A percentile compares a stretch with the other conserved stretches of the same genome.
These are phyloP conservation scores for Ectobius pallidus DNA, from an alignment of 2,888 invertebrate species.

Conservation along the genomic window DNA sequence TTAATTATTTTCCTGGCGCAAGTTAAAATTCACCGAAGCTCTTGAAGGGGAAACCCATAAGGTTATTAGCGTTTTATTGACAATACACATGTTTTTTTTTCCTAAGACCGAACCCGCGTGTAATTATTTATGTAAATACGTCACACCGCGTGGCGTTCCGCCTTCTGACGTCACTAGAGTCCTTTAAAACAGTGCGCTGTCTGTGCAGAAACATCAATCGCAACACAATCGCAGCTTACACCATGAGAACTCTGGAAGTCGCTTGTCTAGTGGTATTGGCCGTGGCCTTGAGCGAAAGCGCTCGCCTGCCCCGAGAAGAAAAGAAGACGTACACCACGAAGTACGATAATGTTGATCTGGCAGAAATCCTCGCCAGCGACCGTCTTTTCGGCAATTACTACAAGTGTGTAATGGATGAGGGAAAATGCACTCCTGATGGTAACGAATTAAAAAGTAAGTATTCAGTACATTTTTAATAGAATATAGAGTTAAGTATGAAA, in stretches of 20 bases:
- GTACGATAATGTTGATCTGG: slow-evolving; percentile 74
- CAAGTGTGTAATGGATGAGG: slow-evolving; percentile 71
- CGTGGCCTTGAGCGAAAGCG: slow-evolving; percentile 23
- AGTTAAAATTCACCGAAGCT: too few species aligned
- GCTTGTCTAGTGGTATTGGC: neutral
- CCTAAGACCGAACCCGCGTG: too few species aligned
- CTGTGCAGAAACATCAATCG: neutral
- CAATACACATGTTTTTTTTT: too few species aligned
- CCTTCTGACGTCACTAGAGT: too few species aligned
- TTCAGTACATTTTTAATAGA: too few species aligned
- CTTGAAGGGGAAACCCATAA: too few species aligned
- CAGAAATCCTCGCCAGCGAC: slow-evolving; percentile 70
- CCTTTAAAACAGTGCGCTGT: neutral
- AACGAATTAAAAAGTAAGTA: slow-evolving; percentile 45
- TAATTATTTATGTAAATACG: too few species aligned
- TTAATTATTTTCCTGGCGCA: too few species aligned
- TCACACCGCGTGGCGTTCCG: too few species aligned
- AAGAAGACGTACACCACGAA: slow-evolving; percentile 56
- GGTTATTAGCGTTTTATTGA: too few species aligned
- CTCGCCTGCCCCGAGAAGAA: neutral
- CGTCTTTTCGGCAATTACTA: slow-evolving; percentile 73
- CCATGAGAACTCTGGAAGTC: slow-evolving; percentile 34
- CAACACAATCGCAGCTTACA: too few species aligned
- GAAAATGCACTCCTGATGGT: slow-evolving; percentile 59
- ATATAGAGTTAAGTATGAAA: too few species aligned